Evolutionary conservation across 2,888 invertebrate genomes (phyloP), one percentile per base, ranked within the genome.

Genomic region (Rhodophaea formosa): DNA sequence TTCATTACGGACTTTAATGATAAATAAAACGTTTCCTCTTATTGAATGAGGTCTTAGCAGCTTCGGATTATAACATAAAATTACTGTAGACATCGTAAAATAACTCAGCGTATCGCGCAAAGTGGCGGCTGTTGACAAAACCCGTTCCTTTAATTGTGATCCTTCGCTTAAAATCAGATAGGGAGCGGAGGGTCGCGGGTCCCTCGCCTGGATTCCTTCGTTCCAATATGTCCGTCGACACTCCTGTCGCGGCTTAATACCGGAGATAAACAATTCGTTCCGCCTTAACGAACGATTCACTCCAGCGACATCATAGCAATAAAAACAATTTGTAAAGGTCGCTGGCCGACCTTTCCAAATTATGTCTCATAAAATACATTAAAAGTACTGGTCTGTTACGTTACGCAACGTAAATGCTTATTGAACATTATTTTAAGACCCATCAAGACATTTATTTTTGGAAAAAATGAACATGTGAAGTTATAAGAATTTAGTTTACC

Each of bases 221-320:
- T 64, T 70, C 75, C 82, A 82, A 82, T 86, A 84, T 82, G 82
- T 81, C 78, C 82, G 80, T 78, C 78, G 74, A 75, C 79, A 79
- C 79, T 78, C 75, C 72, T 72, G 80, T 73, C 71, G 74, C 74
- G 75, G 76, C 76, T 82, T 84, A 83, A 86, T 84, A 75, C 80
- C 80, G 74, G 78, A 73, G 78, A 82, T 86, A 86, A 87, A 81
- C 82, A 80, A 88, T 89, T 87, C 77, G 88, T 82, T 82, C 77
- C 84, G 79, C 79, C 71, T 82, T 81, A 80, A 80, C 76, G 73
- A 79, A 76, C 77, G 77, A 83, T 83, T 82, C 76, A 72, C 75
- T 78, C 75, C 79, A 72, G 77, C 78, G 72, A 77, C 74, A 72
- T 83, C 79, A 80, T 78, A 77, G 74, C 75, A 78, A 72, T 73